Conservation (phyloP, 2,113 vertebrate species). For the Sciurus niger region DNA sequence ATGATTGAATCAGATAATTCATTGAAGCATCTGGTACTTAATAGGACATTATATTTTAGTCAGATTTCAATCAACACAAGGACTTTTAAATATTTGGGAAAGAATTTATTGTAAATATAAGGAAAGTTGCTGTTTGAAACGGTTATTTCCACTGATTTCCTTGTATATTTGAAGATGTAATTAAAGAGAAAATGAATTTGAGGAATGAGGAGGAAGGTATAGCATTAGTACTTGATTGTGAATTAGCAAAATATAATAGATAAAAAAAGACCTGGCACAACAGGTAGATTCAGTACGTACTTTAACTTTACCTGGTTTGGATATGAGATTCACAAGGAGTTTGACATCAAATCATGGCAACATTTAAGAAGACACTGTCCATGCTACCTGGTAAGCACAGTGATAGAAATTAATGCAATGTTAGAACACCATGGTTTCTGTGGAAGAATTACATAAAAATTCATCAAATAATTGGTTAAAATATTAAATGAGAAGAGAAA, state of each 20-base stretch:
- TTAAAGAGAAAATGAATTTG: not conserved
- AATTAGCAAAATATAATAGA: not conserved
- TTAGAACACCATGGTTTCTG: not conserved
- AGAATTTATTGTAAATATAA: not conserved
- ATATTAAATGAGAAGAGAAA: not conserved
- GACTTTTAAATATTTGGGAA: not conserved
- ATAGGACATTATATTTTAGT: not conserved
- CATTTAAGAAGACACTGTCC: not conserved
- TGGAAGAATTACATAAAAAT: not conserved
- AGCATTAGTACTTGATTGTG: not conserved
- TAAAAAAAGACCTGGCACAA: not conserved
- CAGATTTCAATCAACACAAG: not conserved
- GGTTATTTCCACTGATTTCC: not conserved
- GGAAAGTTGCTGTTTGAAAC: not conserved
- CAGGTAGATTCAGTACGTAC: not conserved
- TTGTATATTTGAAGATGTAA: not conserved
- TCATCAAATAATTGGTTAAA: slow-evolving; percentile 44
- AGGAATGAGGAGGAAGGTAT: not conserved
- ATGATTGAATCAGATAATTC: not conserved
- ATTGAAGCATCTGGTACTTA: not conserved
- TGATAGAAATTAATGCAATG: not conserved
- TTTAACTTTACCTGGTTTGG: not conserved
- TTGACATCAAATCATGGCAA: not conserved
- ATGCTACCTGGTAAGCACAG: not conserved
- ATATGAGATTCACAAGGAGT: not conserved